Conservation (phyloP, 1,140 invertebrate species). For the Mesaphorura yosii region DNA sequence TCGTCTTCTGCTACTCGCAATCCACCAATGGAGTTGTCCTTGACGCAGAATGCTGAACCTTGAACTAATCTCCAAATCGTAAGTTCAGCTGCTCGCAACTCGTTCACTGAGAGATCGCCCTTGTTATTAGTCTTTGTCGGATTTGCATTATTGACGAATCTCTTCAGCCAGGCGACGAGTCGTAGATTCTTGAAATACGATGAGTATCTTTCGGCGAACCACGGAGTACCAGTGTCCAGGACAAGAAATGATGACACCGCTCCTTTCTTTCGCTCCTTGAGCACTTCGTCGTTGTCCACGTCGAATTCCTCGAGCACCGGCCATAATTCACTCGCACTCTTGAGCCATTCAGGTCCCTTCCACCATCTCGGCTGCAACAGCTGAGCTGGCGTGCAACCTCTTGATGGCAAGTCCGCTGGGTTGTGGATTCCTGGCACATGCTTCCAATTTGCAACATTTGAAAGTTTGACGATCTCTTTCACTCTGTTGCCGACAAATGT, state of each 20-base stretch:
- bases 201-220: neutral
- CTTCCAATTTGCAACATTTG: neutral
- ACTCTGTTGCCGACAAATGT: conserved; percentile 29
- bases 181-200: neutral
- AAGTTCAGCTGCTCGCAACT: neutral
- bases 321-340: neutral
- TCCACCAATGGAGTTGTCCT: neutral
- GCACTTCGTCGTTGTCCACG: neutral
- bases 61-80: neutral
- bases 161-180: neutral
- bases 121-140: neutral
- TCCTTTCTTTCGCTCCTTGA: conserved; percentile 7
- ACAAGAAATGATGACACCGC: neutral
- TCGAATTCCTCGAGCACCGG: neutral
- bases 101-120: neutral
- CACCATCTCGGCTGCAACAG: conserved; percentile 17
- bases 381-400: conserved; percentile 4
- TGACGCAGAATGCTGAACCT: neutral
- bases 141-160: neutral
- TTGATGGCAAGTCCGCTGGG: conserved; percentile 17
- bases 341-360: conserved; percentile 14
- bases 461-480: conserved; percentile 22
- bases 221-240: neutral
- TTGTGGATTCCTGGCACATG: conserved; percentile 9
- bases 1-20: neutral